These are phyloP conservation scores for Corvus moneduloides DNA, from an alignment of 2,113 vertebrate species.

Conservation along the genomic window DNA sequence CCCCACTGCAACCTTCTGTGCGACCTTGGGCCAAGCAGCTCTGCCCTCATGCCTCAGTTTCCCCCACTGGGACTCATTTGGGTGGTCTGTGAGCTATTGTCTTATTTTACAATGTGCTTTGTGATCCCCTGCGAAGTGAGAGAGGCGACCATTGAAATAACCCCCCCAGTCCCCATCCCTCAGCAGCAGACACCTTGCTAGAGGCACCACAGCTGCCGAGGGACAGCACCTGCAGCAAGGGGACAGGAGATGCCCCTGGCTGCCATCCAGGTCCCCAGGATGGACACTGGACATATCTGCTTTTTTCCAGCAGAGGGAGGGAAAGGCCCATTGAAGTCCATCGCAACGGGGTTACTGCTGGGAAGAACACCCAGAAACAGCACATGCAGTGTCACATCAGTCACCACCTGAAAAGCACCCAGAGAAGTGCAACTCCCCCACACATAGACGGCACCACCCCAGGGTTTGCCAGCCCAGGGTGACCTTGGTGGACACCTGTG, in stretches of 20 bases:
- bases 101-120: not conserved
- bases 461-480: not conserved
- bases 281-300: not conserved
- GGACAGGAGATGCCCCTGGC: not conserved
- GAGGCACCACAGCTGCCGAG: not conserved
- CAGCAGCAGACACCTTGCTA: not conserved
- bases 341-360: accelerated
- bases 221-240: not conserved
- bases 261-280: not conserved
- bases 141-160: accelerated
- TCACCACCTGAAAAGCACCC: not conserved
- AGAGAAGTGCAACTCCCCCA: not conserved
- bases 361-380: not conserved
- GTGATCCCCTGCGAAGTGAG: not conserved
- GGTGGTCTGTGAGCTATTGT: not conserved
- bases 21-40: not conserved
- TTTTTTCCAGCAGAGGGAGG: constrained; percentile 34
- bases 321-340: not conserved
- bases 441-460: not conserved
- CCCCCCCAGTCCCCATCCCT: accelerated
- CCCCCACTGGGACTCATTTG: not conserved
- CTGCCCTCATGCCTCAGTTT: not conserved
- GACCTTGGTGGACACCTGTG: not conserved
- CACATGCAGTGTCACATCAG: not conserved
- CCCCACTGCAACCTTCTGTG: not conserved